A percentile compares a stretch with the other conserved stretches of the same genome.
These are phyloP conservation scores for Drosophila subpulchrella DNA, from an alignment of 1,140 invertebrate genomes.

Conservation along the genomic window DNA sequence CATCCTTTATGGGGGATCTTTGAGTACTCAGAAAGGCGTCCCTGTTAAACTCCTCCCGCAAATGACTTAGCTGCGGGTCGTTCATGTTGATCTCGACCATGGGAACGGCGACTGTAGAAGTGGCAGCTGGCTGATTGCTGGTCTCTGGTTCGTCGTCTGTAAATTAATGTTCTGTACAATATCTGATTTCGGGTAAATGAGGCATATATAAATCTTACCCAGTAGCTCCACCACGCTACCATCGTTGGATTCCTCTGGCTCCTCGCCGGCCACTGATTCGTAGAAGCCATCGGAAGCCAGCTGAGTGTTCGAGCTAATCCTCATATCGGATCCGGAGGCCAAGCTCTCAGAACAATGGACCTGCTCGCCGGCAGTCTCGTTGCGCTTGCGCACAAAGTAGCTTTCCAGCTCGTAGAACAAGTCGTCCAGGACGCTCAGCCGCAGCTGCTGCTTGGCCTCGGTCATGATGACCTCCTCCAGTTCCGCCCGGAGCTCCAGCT, in stretches of 20 bases:
- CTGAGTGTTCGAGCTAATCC: neutral
- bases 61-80: conserved; percentile 36
- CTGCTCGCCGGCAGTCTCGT: conserved; percentile 26
- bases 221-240: conserved; percentile 30
- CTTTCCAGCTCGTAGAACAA: conserved; percentile 60
- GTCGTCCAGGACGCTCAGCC: conserved; percentile 49
- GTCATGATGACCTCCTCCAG: conserved; percentile 23
- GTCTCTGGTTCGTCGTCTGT: conserved; percentile 42
- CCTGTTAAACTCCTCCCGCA: conserved; percentile 43
- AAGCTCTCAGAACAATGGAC: conserved; percentile 32
- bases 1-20: neutral
- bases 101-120: conserved; percentile 24
- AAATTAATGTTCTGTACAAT: neutral
- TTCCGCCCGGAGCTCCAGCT: conserved; percentile 57
- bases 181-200: neutral
- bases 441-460: conserved; percentile 44
- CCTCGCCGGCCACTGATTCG: neutral
- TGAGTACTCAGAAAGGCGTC: conserved; percentile 16
- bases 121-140: neutral
- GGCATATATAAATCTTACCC: conserved; percentile 23
- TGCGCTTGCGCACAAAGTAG: conserved; percentile 58
- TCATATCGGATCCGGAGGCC: conserved; percentile 17
- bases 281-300: conserved; percentile 7
- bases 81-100: conserved; percentile 73
- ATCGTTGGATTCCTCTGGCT: neutral